phyloP scores from a whole-genome alignment of 2,797 vertebrate species.

The Lates japonicus region DNA sequence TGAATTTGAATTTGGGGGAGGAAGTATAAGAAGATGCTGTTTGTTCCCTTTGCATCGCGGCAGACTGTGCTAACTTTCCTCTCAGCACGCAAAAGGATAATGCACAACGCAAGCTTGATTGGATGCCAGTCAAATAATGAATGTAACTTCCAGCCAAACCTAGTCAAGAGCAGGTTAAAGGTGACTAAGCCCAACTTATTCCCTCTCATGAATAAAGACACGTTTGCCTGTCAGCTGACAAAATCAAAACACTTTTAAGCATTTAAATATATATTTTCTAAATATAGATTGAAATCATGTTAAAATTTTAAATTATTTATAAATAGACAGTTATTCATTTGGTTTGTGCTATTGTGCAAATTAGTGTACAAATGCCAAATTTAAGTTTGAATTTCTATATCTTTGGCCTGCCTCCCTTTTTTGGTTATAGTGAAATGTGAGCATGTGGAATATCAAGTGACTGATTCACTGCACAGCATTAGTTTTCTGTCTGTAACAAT shows the following conservation, averaged over 20 bases:
- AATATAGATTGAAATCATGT: neutral
- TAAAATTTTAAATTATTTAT: neutral
- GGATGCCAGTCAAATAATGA: conserved; percentile 2
- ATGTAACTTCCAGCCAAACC: conserved; percentile 6
- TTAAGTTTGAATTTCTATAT: neutral
- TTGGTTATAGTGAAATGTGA: neutral
- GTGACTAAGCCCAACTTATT: neutral
- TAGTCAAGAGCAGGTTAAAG: neutral
- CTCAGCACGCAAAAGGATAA: too few species aligned
- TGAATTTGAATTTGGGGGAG: conserved; percentile 18
- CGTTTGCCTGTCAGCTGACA: neutral
- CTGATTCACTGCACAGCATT: neutral
- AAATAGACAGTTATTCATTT: neutral
- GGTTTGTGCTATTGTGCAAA: neutral
- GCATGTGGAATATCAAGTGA: neutral
- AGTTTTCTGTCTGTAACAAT: neutral
- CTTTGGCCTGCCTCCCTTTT: neutral
- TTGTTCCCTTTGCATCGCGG: conserved; percentile 8
- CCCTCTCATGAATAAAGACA: neutral
- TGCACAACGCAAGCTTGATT: conserved; percentile 3
- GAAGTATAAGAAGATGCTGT: conserved; percentile 6
- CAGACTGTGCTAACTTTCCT: too few species aligned
- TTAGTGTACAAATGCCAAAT: neutral
- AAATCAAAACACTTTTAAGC: neutral
- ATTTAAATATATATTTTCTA: neutral